These are phyloP conservation scores for Stichodactyla mertensii DNA, from an alignment of 64 coral and sea anemone genomes.

Conservation along the genomic window DNA sequence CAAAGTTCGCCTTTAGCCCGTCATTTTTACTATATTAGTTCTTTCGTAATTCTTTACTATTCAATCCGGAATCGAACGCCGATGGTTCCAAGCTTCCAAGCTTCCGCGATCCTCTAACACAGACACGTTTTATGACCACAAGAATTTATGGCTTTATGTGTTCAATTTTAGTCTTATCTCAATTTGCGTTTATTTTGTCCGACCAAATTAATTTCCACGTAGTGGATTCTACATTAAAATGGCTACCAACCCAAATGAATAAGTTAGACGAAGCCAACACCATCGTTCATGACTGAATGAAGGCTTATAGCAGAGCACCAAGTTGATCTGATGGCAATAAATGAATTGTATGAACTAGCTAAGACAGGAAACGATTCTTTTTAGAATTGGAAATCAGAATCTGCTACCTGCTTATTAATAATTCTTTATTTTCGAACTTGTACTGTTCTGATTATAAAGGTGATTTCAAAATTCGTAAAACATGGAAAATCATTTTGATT, in stretches of 20 bases:
- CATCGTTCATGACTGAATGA: neutral
- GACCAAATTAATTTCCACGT: constrained; percentile 5
- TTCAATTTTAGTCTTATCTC: neutral
- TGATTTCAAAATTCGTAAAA: neutral
- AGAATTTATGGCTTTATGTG: neutral
- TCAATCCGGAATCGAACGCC: neutral
- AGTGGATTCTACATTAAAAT: neutral
- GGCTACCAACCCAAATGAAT: neutral
- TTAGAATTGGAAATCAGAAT: too few species aligned
- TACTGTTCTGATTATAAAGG: too few species aligned
- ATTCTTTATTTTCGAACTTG: too few species aligned
- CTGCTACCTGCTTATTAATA: neutral
- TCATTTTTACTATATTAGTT: neutral
- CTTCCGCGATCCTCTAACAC: neutral
- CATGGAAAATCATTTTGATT: neutral
- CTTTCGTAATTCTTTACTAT: neutral
- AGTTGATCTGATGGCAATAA: neutral
- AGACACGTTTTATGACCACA: neutral
- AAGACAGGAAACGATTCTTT: neutral
- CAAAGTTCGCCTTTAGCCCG: neutral
- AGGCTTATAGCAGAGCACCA: neutral
- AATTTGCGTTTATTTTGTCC: neutral
- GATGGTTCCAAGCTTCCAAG: neutral
- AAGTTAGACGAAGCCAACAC: neutral
- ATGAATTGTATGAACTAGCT: neutral